phyloP scores from a whole-genome alignment of 2,888 invertebrate genomes.

The Macroteleia sp. region DNA sequence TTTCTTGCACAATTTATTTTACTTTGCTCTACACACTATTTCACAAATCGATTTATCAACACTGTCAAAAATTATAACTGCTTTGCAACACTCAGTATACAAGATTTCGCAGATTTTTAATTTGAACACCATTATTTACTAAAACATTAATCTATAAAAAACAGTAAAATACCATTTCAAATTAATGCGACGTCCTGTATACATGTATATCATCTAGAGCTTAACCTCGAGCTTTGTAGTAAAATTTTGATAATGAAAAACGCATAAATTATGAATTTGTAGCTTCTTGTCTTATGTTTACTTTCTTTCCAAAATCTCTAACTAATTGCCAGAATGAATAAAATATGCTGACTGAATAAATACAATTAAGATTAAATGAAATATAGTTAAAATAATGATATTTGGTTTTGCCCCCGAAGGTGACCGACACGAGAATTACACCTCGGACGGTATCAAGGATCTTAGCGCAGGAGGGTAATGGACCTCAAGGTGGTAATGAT shows the following conservation, averaged over 20 bases:
- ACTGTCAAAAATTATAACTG: constrained; percentile 13
- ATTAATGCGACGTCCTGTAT: no score
- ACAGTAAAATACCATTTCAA: no score
- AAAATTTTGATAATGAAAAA: no score
- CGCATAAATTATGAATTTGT: no score
- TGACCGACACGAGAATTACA: constrained; percentile 96
- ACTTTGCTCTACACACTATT: constrained; percentile 22
- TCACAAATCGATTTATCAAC: constrained; percentile 2
- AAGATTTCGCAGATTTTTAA: constrained; percentile 12
- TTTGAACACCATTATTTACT: no score
- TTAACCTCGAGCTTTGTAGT: no score
- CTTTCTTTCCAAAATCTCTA: no score
- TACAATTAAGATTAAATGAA: no score
- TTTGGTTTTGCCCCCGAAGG: constrained; percentile 73
- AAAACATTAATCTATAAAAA: no score
- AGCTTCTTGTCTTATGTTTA: no score
- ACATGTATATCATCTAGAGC: no score
- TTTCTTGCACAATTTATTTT: constrained; percentile 40
- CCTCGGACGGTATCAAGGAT: constrained; percentile 95
- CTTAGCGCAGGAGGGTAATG: constrained; percentile 91
- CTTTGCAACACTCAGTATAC: constrained; percentile 2
- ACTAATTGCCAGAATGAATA: no score
- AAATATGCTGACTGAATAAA: constrained; percentile 45
- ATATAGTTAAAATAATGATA: neutral
- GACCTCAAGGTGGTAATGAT: constrained; percentile 87